Conservation (phyloP, 2,888 invertebrate genomes). For the Zygaena filipendulae region DNA sequence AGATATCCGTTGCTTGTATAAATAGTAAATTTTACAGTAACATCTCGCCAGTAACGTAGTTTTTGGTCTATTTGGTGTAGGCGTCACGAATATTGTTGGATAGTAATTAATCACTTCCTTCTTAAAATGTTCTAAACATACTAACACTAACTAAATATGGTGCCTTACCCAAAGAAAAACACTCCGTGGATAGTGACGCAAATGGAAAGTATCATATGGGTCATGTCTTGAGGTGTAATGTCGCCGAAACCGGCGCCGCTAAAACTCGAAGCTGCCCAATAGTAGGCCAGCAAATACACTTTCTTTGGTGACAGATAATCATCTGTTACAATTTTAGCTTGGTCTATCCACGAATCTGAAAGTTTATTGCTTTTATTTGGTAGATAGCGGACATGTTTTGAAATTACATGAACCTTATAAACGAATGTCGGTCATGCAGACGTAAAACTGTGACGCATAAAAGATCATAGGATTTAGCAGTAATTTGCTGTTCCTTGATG, state of each 20-base stretch:
- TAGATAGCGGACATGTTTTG: no score
- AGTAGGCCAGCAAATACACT: constrained; percentile 52
- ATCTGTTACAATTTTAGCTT: constrained; percentile 28
- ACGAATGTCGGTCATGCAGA: background rate
- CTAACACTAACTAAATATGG: no score
- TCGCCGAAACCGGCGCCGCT: constrained; percentile 62
- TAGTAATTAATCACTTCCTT: no score
- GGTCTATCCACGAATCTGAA: constrained; percentile 52
- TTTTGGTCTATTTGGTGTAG: no score
- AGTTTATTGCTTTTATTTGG: no score
- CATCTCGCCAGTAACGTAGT: no score
- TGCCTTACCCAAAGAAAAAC: constrained; percentile 56
- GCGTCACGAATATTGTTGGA: no score
- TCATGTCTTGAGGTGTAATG: constrained; percentile 46
- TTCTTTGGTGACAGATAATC: constrained; percentile 33
- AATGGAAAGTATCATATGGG: constrained; percentile 48
- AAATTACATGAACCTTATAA: no score
- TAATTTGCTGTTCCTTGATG: background rate
- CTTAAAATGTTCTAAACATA: no score
- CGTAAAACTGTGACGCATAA: background rate
- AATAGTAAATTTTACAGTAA: no score
- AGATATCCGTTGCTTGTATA: no score
- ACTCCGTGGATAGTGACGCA: constrained; percentile 51
- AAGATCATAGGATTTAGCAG: background rate
- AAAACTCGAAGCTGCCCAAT: constrained; percentile 56